Evolutionary conservation across 2,113 vertebrate species (phyloP).

Genomic region (Phalacrocorax aristotelis): DNA sequence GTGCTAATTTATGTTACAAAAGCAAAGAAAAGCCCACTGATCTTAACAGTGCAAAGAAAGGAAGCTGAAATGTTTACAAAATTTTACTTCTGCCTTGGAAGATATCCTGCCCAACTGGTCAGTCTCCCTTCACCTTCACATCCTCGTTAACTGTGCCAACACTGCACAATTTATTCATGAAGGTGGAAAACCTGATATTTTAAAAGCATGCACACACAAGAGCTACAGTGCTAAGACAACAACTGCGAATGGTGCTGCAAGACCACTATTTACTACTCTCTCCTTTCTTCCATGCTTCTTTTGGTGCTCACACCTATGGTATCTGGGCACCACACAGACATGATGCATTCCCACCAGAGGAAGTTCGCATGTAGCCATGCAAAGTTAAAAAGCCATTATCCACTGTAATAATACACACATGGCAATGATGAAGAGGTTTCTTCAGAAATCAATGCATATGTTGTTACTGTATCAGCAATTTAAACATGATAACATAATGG

Average conservation of each 20-base stretch:
- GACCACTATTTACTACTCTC: not conserved
- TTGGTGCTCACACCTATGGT: not conserved
- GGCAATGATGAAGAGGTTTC: slow-evolving; percentile 20
- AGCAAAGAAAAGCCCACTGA: slow-evolving; percentile 51
- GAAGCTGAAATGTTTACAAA: not conserved
- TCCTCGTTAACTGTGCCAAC: not conserved
- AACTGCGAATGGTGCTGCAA: not conserved
- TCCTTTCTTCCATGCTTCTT: not conserved
- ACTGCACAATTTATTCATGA: not conserved
- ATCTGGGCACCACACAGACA: not conserved
- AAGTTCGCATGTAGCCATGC: not conserved
- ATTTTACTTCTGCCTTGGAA: slow-evolving; percentile 34
- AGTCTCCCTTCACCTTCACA: not conserved
- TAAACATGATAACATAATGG: slow-evolving; percentile 62
- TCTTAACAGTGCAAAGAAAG: slow-evolving; percentile 44
- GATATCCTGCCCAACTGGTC: not conserved
- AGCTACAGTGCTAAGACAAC: not conserved
- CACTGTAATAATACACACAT: slow-evolving; percentile 31
- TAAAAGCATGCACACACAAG: not conserved
- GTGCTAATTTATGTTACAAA: slow-evolving; percentile 60
- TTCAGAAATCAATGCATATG: slow-evolving; percentile 49
- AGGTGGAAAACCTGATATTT: not conserved
- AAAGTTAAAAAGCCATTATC: not conserved
- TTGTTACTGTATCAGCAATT: slow-evolving; percentile 67
- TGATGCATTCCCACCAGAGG: not conserved